Percentiles rank a stretch among this genome's conserved stretches.
These are phyloP conservation scores for Latrodectus hesperus DNA, from an alignment of 2,888 invertebrate species.

Conservation along the genomic window DNA sequence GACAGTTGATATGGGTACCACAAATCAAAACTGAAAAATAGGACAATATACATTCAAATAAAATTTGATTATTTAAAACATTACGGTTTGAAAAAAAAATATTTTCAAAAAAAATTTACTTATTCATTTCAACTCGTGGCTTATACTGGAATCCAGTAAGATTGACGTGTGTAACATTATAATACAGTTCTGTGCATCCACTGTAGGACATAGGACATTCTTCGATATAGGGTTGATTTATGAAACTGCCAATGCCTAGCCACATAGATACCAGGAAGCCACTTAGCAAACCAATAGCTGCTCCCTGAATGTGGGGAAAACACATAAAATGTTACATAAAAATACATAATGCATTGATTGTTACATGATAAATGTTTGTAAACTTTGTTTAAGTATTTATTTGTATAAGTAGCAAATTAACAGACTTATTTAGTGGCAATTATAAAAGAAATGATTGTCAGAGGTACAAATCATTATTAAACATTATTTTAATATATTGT, in stretches of 20 bases:
- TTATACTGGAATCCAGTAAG: background rate
- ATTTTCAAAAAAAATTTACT: background rate
- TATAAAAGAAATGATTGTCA: too few relatives aligned
- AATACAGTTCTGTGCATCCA: slow-evolving; percentile 71
- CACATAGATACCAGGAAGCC: slow-evolving; percentile 72
- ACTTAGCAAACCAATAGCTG: slow-evolving; percentile 72
- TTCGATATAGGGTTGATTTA: slow-evolving; percentile 69
- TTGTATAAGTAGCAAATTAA: too few relatives aligned
- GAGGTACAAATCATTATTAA: too few relatives aligned
- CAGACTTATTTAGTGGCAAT: too few relatives aligned
- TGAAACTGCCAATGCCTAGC: slow-evolving; percentile 73
- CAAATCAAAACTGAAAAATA: slow-evolving; percentile 55
- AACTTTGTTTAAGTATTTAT: too few relatives aligned
- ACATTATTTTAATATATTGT: too few relatives aligned
- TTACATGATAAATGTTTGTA: background rate
- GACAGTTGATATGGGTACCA: slow-evolving; percentile 68
- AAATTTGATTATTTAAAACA: background rate
- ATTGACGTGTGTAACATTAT: slow-evolving; percentile 47
- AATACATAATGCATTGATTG: background rate
- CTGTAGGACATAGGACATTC: slow-evolving; percentile 72
- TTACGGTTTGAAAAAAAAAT: background rate
- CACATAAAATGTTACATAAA: background rate
- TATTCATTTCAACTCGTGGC: background rate
- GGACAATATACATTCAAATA: background rate
- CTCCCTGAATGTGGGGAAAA: slow-evolving; percentile 76